A percentile compares a stretch with the other conserved stretches of the same genome.
Evolutionary conservation across 2,888 invertebrate species (phyloP).

Genomic region (Eumerus sabulonum): DNA sequence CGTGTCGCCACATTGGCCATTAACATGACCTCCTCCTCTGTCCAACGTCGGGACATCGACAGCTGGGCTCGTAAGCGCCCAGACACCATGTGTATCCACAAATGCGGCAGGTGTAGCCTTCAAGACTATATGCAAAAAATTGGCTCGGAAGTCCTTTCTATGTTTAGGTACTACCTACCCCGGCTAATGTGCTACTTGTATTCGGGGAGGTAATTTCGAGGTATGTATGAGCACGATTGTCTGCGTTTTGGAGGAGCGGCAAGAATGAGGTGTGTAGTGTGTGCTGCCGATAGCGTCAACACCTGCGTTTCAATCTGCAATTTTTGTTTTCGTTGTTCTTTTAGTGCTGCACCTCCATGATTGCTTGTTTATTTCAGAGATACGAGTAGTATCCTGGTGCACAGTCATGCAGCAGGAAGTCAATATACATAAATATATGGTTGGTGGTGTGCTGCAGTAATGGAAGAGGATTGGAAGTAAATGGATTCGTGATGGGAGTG

Average conservation of each 20-base stretch:
- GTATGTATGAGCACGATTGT: conserved; percentile 21
- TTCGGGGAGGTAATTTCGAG: no score
- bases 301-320: conserved; percentile 51
- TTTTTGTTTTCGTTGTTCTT: conserved; percentile 4
- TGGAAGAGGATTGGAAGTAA: not conserved
- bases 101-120: conserved; percentile 44
- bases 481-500: no score
- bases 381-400: no score
- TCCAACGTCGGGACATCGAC: conserved; percentile 20
- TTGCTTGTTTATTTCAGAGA: no score
- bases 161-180: conserved; percentile 29
- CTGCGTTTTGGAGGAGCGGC: conserved; percentile 3
- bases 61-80: conserved; percentile 25
- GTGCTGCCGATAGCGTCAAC: conserved; percentile 21
- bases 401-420: no score
- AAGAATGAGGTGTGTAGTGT: not conserved
- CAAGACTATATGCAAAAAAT: conserved; percentile 21
- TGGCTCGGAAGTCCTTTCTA: conserved; percentile 39
- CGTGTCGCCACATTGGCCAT: conserved; percentile 65
- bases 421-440: no score
- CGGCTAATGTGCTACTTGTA: no score
- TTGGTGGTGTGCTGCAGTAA: not conserved
- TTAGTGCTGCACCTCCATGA: not conserved
- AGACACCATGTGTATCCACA: no score
- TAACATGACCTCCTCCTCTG: conserved; percentile 57